phyloP scores from a whole-genome alignment of 2,113 vertebrate genomes.

The Myrmecophaga tridactyla region DNA sequence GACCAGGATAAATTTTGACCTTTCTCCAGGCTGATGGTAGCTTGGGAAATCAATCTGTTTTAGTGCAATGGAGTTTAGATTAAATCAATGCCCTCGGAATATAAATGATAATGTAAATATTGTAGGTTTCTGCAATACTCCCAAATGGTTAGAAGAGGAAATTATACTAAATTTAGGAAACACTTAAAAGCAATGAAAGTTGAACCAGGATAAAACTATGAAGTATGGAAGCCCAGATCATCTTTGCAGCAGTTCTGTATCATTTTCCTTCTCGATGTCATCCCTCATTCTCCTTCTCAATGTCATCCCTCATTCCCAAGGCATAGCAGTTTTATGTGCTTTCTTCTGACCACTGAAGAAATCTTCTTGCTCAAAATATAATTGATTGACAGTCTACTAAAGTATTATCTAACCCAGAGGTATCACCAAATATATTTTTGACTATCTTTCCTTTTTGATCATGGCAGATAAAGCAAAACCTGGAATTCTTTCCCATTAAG shows the following conservation, averaged over 20 bases:
- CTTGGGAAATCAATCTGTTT: conserved; percentile 7
- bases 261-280: not conserved
- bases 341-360: not conserved
- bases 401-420: not conserved
- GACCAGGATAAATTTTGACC: not conserved
- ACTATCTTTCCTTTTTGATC: not conserved
- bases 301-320: not conserved
- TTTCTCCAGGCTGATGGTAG: not conserved
- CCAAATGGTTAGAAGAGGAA: not conserved
- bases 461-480: not conserved
- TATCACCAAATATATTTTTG: not conserved
- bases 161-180: conserved; percentile 5
- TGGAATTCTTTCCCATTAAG: not conserved
- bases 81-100: not conserved
- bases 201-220: not conserved
- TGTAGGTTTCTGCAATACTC: not conserved
- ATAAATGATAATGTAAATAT: not conserved
- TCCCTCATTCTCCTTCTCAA: not conserved
- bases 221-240: not conserved
- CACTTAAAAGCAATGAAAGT: not conserved
- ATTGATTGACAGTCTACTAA: not conserved
- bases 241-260: not conserved
- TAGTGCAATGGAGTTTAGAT: not conserved
- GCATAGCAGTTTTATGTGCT: not conserved
- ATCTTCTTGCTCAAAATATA: not conserved